Evolutionary conservation across 2,888 invertebrate species (phyloP).

Genomic region (Abrostola tripartita): DNA sequence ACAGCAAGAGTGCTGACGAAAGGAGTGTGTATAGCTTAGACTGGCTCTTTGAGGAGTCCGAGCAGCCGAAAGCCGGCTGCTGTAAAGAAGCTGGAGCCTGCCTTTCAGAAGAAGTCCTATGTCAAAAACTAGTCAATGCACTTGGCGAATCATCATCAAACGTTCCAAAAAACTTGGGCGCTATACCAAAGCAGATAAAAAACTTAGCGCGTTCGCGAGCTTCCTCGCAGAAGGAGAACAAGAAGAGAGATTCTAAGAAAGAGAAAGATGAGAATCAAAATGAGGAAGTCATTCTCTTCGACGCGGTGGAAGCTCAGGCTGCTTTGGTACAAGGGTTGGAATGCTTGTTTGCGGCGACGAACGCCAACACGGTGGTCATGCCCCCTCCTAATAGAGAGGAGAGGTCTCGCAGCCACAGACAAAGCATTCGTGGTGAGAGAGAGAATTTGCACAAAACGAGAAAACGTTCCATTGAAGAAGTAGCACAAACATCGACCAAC

Average conservation of each 20-base stretch:
- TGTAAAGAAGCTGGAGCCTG: conserved; percentile 67
- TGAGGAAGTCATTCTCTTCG: conserved; percentile 80
- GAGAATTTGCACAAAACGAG: conserved; percentile 81
- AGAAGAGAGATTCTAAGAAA: conserved; percentile 83
- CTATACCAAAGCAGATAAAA: conserved; percentile 91
- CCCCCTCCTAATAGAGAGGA: conserved; percentile 81
- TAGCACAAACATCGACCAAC: conserved; percentile 90
- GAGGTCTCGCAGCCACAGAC: conserved; percentile 75
- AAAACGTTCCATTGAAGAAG: conserved; percentile 88
- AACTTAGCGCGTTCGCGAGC: conserved; percentile 86
- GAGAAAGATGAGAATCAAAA: conserved; percentile 82
- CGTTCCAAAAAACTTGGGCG: conserved; percentile 90
- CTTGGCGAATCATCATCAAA: conserved; percentile 83
- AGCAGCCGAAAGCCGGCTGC: conserved; percentile 58
- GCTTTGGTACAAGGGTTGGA: conserved; percentile 88
- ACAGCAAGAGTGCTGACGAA: conserved; percentile 81
- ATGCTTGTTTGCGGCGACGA: conserved; percentile 85
- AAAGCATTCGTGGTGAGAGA: conserved; percentile 82
- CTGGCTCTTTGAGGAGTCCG: conserved; percentile 83
- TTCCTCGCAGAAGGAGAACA: conserved; percentile 89
- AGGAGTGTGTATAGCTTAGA: conserved; percentile 83
- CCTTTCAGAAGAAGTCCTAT: conserved; percentile 69
- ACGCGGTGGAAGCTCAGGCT: conserved; percentile 87
- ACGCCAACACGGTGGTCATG: conserved; percentile 85
- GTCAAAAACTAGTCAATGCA: conserved; percentile 75